phyloP scores from a whole-genome alignment of 2,797 vertebrate species.

The Podarcis siculus region DNA sequence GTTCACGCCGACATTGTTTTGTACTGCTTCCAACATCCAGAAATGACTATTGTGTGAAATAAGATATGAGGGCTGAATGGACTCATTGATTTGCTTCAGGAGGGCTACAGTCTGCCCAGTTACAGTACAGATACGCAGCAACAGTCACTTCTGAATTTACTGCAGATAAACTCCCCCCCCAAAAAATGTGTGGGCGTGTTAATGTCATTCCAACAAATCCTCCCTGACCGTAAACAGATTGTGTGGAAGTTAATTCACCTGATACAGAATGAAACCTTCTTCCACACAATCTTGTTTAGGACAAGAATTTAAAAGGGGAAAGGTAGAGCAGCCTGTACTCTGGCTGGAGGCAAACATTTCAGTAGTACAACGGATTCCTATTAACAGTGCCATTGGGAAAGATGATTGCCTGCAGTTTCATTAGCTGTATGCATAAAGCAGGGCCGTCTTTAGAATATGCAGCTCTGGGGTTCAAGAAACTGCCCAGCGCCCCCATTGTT shows the following conservation, averaged over 20 bases:
- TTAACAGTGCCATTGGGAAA: not conserved
- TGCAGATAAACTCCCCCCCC: not conserved
- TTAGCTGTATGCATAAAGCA: not conserved
- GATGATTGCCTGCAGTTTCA: slow-evolving; percentile 5
- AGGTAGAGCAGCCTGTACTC: not conserved
- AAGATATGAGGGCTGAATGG: not conserved
- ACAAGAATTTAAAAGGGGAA: slow-evolving; percentile 6
- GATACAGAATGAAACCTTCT: not conserved
- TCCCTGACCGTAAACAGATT: slow-evolving; percentile 4
- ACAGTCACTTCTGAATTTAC: not conserved
- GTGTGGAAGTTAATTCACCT: slow-evolving; percentile 12
- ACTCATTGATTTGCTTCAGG: not conserved
- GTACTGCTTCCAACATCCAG: not conserved
- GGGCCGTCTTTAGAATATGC: no score
- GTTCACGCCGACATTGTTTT: not conserved
- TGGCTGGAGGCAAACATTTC: not conserved
- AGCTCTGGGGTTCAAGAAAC: no score
- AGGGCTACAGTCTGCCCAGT: not conserved
- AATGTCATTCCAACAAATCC: not conserved
- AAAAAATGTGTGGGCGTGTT: not conserved
- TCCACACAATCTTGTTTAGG: slow-evolving; percentile 8
- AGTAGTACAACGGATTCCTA: not conserved
- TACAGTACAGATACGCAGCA: not conserved
- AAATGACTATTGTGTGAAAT: not conserved
- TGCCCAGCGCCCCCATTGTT: no score